A percentile compares a stretch with the other conserved stretches of the same genome.
These are phyloP conservation scores for Cheirogaleus medius DNA, from an alignment of 2,113 vertebrate species.

Conservation along the genomic window DNA sequence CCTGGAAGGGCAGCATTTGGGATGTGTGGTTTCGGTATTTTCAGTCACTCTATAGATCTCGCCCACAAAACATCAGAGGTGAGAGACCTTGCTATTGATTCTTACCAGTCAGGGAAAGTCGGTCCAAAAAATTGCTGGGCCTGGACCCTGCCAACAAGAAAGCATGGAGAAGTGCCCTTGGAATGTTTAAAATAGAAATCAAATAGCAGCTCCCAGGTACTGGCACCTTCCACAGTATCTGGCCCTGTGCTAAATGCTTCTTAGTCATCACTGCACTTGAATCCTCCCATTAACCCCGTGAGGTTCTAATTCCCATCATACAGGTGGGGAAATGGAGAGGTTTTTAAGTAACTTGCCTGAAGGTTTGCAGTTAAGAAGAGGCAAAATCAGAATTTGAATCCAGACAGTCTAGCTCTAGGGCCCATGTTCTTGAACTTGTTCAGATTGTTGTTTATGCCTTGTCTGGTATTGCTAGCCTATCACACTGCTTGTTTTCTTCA, in stretches of 20 bases:
- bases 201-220: neutral
- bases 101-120: neutral
- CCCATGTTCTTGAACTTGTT: neutral
- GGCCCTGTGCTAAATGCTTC: neutral
- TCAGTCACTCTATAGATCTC: neutral
- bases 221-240: neutral
- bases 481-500: neutral
- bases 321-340: neutral
- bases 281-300: neutral
- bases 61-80: neutral
- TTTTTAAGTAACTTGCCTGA: neutral
- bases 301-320: neutral
- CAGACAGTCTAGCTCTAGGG: neutral
- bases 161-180: neutral
- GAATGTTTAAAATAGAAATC: neutral
- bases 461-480: neutral
- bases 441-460: neutral
- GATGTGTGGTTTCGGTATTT: neutral
- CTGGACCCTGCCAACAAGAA: neutral
- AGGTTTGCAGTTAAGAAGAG: neutral
- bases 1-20: neutral
- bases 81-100: neutral
- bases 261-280: neutral
- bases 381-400: neutral
- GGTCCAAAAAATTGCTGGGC: neutral